These are phyloP conservation scores for Noturus placidus DNA, from an alignment of 2,113 vertebrate genomes.

Conservation along the genomic window DNA sequence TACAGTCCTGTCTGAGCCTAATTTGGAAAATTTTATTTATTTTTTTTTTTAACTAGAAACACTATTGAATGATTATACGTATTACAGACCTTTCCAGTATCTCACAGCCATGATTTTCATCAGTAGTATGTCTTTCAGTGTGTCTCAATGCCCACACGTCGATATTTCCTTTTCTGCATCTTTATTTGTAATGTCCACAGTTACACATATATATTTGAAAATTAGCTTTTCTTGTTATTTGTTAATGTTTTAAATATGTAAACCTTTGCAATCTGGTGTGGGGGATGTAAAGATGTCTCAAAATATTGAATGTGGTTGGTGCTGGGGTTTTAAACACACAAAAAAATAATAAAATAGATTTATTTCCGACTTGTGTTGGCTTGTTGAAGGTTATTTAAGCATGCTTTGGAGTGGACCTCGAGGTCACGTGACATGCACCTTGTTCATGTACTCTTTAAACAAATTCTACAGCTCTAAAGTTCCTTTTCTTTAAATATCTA, in stretches of 20 bases:
- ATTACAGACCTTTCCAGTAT: background rate
- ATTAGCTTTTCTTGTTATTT: conserved; percentile 18
- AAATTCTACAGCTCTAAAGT: background rate
- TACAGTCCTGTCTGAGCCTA: background rate
- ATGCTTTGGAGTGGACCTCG: no score
- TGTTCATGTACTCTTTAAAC: background rate
- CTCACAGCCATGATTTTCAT: background rate
- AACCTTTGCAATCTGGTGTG: conserved; percentile 35
- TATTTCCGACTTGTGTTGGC: conserved; percentile 3
- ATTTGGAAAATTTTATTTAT: background rate
- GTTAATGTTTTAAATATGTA: conserved; percentile 32
- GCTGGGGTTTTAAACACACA: conserved; percentile 49
- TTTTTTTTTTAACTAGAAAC: background rate
- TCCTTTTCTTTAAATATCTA: background rate
- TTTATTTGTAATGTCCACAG: background rate
- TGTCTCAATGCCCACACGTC: background rate
- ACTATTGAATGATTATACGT: background rate
- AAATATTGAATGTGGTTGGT: conserved; percentile 52
- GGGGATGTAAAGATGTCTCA: conserved; percentile 37
- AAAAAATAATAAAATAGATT: background rate
- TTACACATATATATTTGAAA: conserved; percentile 21
- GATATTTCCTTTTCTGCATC: background rate
- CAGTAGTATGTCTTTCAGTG: conserved; percentile 11
- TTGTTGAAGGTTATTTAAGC: background rate
- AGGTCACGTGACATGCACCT: background rate